Evolutionary conservation across 2,888 invertebrate species (phyloP).

Genomic region (Euzetes globulus): DNA sequence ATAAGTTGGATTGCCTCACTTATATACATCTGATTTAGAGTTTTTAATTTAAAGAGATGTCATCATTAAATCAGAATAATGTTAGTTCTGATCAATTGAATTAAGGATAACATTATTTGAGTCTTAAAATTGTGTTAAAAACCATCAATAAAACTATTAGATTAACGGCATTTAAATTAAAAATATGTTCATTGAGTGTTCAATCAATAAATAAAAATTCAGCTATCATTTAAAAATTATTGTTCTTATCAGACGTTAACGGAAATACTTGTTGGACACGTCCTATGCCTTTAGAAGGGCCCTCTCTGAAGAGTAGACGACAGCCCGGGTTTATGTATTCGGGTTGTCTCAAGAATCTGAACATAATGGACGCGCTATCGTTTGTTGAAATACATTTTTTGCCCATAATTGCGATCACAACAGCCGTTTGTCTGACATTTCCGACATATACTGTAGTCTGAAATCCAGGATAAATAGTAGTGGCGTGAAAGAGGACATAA

Average conservation of each 20-base stretch:
- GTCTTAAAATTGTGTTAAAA: no score
- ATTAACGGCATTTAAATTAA: background rate
- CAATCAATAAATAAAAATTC: background rate
- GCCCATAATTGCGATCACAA: constrained; percentile 65
- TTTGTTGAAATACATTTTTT: constrained; percentile 65
- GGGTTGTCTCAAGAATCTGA: constrained; percentile 79
- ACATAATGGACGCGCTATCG: constrained; percentile 74
- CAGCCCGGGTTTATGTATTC: constrained; percentile 75
- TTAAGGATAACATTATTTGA: no score
- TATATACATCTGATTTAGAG: background rate
- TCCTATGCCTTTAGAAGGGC: constrained; percentile 76
- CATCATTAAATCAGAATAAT: background rate
- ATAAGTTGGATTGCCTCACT: no score
- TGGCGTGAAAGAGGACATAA: constrained; percentile 77
- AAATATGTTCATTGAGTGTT: background rate
- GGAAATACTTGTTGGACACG: constrained; percentile 54
- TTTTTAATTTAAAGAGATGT: background rate
- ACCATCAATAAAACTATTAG: no score
- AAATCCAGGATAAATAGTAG: constrained; percentile 63
- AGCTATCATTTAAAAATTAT: background rate
- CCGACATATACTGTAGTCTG: constrained; percentile 87
- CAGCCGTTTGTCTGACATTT: constrained; percentile 89
- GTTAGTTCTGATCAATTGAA: background rate
- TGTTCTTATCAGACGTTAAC: background rate
- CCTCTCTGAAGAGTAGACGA: constrained; percentile 73